A percentile compares a stretch with the other conserved stretches of the same genome.
These are phyloP conservation scores for Stegostoma tigrinum DNA, from an alignment of 2,113 vertebrate species.

Conservation along the genomic window DNA sequence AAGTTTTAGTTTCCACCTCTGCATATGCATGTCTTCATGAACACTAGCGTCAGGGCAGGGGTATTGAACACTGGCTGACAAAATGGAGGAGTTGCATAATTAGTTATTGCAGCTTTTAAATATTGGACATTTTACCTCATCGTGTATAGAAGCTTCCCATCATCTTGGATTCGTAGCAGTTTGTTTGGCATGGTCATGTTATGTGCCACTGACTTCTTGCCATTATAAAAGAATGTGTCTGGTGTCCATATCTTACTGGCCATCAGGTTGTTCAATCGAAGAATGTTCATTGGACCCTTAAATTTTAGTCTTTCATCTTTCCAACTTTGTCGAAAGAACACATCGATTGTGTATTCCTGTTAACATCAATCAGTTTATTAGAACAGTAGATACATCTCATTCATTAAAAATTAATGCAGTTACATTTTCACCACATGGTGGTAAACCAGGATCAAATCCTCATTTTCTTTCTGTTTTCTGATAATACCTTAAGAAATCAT, in stretches of 20 bases:
- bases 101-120: not conserved
- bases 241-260: conserved; percentile 99
- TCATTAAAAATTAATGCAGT: not conserved
- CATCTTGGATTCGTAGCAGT: conserved; percentile 88
- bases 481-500: not conserved
- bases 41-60: not conserved
- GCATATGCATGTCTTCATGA: not conserved
- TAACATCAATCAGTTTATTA: conserved; percentile 39
- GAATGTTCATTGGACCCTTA: conserved; percentile 91
- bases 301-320: conserved; percentile 92
- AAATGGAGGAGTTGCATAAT: not conserved
- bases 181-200: conserved; percentile 99
- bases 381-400: not conserved
- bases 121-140: conserved; percentile 72
- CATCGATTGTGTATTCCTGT: conserved; percentile 96
- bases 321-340: conserved; percentile 97
- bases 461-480: not conserved
- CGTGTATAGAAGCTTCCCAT: conserved; percentile 88
- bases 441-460: not conserved
- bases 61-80: not conserved
- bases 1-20: not conserved
- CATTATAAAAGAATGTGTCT: conserved; percentile 97
- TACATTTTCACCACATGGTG: not conserved
- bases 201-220: conserved; percentile 96
- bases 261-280: conserved; percentile 96